Conservation (phyloP, 2,797 vertebrate species). For the Lacerta agilis region DNA sequence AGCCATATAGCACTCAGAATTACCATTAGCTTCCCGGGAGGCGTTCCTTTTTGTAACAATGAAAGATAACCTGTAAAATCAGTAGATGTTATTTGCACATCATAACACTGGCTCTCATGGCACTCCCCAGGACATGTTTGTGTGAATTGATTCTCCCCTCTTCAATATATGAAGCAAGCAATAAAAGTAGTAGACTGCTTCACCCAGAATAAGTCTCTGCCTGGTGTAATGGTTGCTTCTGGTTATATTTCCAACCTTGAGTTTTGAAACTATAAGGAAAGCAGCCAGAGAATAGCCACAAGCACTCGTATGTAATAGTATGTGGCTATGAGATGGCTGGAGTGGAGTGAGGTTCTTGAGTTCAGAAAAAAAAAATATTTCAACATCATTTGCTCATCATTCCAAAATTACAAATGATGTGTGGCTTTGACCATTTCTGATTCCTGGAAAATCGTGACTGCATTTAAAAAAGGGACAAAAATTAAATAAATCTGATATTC, state of each 20-base stretch:
- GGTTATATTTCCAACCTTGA: background rate
- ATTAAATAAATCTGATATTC: background rate
- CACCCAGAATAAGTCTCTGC: background rate
- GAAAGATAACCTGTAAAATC: background rate
- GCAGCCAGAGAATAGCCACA: background rate
- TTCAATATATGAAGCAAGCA: background rate
- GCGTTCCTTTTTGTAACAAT: background rate
- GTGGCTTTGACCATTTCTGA: background rate
- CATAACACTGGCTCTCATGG: background rate
- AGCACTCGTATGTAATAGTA: background rate
- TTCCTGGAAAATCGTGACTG: background rate
- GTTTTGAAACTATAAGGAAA: background rate
- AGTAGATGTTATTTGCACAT: background rate
- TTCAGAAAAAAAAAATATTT: background rate
- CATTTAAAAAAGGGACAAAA: background rate
- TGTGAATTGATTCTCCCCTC: background rate
- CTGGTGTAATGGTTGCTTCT: background rate
- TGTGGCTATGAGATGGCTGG: background rate
- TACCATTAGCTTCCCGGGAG: background rate
- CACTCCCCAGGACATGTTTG: background rate
- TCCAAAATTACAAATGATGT: background rate
- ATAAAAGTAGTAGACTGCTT: background rate
- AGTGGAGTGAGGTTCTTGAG: background rate
- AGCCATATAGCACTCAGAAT: slow-evolving; percentile 13
- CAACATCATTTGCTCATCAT: background rate